Base-by-base conservation (phyloP, 2,113 vertebrate genomes). In the Seriola rivoliana region DNA sequence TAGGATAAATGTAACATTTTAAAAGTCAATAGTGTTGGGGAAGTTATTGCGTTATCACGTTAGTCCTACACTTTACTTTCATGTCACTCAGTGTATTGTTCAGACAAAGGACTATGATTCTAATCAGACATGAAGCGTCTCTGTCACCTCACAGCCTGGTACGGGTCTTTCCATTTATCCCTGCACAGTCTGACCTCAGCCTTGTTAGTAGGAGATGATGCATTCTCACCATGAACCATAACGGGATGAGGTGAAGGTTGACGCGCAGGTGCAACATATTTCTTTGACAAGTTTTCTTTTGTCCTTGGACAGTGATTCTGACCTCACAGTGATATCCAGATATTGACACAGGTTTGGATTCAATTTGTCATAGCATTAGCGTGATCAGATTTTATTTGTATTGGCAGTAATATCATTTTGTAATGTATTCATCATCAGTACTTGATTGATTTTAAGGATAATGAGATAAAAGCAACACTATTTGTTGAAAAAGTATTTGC, bases 191-290 rank as follows among this genome's bases (percentile, higher is more conserved):
- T 78, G 78, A 82, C 82, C 88, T 84, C 75, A 64, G 85, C 84
- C 84, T 89, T 81, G 84, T 72, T 63, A 58, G 74, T 10, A 13
- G 82, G 80, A 72, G 85, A 86, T 86, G 82, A 78, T 60, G 65
- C 58, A 80, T 70, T 86, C 81, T 78, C 66, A 66, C 83, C 78
- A n/a, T 79, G 80, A 88, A 63, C 78, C 73, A 12, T 82, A 71
- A 90, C 81, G 64, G 77, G 75, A 85, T 66, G 71, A 81, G 55
- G 58, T 58, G 80, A 48, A 81, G 52, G 74, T 64, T 44, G 5
- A 48, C 63, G 14, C 58, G 50, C 52, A 14, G 71, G 71, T 54
- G 69, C 4, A 23, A 63, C 23, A 79, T 38, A 63, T 67, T 74
- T 83, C 58, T 66, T 50, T 62, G 74, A 59, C 5, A 3, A 4